Evolutionary conservation across 1,140 invertebrate species (phyloP).

Genomic region (Tetragonula clypearis): DNA sequence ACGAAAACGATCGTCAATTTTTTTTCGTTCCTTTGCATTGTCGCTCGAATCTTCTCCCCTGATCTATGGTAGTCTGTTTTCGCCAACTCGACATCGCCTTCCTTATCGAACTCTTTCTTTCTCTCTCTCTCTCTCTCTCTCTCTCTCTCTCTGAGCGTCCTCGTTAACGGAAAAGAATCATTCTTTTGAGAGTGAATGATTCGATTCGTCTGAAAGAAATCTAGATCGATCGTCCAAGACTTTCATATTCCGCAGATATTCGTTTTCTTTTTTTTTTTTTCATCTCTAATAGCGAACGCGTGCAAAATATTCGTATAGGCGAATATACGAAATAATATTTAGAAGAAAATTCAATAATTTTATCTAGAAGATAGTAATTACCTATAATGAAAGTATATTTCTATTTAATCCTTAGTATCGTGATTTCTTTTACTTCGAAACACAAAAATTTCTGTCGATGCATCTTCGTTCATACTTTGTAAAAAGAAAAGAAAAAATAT

Average conservation of each 20-base stretch:
- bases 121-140: slow-evolving; percentile 6
- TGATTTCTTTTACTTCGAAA: too few species aligned
- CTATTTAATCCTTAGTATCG: too few species aligned
- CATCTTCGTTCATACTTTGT: too few species aligned
- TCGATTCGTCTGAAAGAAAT: slow-evolving; percentile 21
- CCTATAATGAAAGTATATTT: too few species aligned
- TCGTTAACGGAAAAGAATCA: slow-evolving; percentile 55
- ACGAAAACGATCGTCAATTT: slow-evolving; percentile 66
- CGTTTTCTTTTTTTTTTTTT: slow-evolving; percentile 2
- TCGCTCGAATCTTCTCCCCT: slow-evolving; percentile 27
- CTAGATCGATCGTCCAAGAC: slow-evolving; percentile 8
- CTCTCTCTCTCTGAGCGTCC: slow-evolving; percentile 25
- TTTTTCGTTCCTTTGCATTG: slow-evolving; percentile 41
- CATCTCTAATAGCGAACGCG: not conserved
- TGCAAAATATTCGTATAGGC: not conserved
- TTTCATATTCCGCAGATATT: slow-evolving; percentile 2
- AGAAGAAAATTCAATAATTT: not conserved
- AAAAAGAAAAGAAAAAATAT: too few species aligned
- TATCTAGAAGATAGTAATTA: not conserved
- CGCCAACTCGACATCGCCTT: slow-evolving; percentile 56
- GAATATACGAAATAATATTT: not conserved
- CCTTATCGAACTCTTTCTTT: slow-evolving; percentile 47
- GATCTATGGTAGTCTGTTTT: slow-evolving; percentile 54
- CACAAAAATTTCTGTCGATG: too few species aligned
- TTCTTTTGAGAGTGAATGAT: slow-evolving; percentile 48